Percentiles rank a stretch among this genome's conserved stretches.
These are phyloP conservation scores for Tortricodes alternella DNA, from an alignment of 2,888 invertebrate species.

Conservation along the genomic window DNA sequence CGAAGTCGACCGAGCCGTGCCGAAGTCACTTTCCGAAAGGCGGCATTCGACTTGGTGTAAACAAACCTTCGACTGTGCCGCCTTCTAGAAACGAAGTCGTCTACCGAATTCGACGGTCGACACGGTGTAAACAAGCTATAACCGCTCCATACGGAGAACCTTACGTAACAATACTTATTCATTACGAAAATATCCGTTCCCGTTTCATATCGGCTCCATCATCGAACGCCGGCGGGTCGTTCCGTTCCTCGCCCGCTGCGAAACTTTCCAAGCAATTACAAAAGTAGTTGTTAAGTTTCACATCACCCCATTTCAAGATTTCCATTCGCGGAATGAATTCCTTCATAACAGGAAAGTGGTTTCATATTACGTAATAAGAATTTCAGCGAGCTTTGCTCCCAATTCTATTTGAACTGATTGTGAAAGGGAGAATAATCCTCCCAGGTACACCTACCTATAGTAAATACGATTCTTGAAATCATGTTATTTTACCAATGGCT, in stretches of 20 bases:
- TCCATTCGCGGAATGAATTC: slow-evolving; percentile 61
- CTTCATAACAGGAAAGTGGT: slow-evolving; percentile 56
- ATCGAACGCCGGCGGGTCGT: slow-evolving; percentile 39
- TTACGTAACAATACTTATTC: neutral
- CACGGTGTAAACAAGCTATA: too few species aligned
- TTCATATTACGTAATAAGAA: slow-evolving; percentile 33
- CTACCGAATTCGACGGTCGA: too few species aligned
- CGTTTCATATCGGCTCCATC: slow-evolving; percentile 52
- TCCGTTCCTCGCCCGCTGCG: neutral
- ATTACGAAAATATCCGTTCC: slow-evolving; percentile 35
- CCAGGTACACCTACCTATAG: too few species aligned
- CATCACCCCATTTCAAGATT: slow-evolving; percentile 59
- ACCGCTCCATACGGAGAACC: neutral
- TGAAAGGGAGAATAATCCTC: slow-evolving; percentile 12
- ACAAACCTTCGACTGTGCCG: too few species aligned
- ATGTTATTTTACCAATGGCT: too few species aligned
- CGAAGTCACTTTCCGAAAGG: too few species aligned
- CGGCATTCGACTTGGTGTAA: too few species aligned
- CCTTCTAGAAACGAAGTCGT: too few species aligned
- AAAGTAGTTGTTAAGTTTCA: slow-evolving; percentile 70
- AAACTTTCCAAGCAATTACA: slow-evolving; percentile 72
- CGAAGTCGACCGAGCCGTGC: too few species aligned
- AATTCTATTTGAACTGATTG: slow-evolving; percentile 26
- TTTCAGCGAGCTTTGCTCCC: slow-evolving; percentile 9
- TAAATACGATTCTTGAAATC: too few species aligned